Evolutionary conservation across 2,888 invertebrate species (phyloP).

Genomic region (Galerucella pusilla): DNA sequence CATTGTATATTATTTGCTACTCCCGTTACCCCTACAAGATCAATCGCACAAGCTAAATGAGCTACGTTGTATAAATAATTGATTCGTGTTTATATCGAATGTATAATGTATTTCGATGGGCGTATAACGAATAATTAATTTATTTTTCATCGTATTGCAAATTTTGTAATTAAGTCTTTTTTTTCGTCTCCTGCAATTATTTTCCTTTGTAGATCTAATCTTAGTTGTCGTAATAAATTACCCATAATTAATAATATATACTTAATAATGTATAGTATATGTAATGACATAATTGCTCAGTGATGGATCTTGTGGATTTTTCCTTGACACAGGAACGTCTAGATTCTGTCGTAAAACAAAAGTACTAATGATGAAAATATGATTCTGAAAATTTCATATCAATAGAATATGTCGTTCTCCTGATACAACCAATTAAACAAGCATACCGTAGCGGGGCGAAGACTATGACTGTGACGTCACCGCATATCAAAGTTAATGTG

Average conservation of each 20-base stretch:
- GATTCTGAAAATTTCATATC: too few species aligned
- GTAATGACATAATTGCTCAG: too few species aligned
- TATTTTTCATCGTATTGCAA: constrained; percentile 54
- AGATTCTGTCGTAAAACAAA: too few species aligned
- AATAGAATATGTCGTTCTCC: too few species aligned
- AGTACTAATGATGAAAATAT: too few species aligned
- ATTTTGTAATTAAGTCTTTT: constrained; percentile 56
- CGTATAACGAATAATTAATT: constrained; percentile 50
- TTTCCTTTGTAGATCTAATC: constrained; percentile 13
- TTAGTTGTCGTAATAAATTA: constrained; percentile 52
- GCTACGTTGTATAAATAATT: constrained; percentile 47
- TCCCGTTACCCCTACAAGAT: constrained; percentile 29
- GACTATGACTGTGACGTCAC: too few species aligned
- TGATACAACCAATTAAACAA: too few species aligned
- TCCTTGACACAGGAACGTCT: too few species aligned
- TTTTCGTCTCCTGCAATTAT: constrained; percentile 51
- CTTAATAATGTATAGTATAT: too few species aligned
- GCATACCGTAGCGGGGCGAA: too few species aligned
- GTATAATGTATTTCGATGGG: constrained; percentile 30
- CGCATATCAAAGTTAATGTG: too few species aligned
- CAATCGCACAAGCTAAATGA: constrained; percentile 40
- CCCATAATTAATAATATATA: constrained; percentile 49
- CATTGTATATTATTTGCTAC: background rate
- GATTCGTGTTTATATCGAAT: constrained; percentile 46
- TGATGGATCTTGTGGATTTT: too few species aligned